A percentile compares a stretch with the other conserved stretches of the same genome.
Evolutionary conservation across 2,113 vertebrate species (phyloP).

Genomic region (Candoia aspera): DNA sequence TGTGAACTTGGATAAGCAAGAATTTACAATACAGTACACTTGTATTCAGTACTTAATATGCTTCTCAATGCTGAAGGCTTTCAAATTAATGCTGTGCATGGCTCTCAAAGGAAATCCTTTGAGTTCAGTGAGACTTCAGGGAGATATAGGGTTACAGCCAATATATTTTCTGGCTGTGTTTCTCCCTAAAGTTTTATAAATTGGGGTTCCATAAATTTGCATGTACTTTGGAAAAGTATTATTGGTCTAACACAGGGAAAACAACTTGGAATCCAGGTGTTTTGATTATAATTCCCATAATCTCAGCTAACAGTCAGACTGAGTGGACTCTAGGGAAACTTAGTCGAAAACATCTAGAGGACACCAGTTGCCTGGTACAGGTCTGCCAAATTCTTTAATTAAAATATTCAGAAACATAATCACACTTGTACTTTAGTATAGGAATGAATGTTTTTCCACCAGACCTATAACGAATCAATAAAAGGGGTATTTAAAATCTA

Average conservation of each 20-base stretch:
- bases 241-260: too few relatives aligned
- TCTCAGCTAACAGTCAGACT: background rate
- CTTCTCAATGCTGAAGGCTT: slow-evolving; percentile 43
- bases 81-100: background rate
- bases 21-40: background rate
- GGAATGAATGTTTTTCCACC: background rate
- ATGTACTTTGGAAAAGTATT: background rate
- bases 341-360: background rate
- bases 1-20: background rate
- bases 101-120: background rate
- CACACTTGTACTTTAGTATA: background rate
- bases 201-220: background rate
- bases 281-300: background rate
- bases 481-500: slow-evolving; percentile 53
- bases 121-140: background rate
- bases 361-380: background rate
- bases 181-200: slow-evolving; percentile 9
- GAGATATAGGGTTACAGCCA: background rate
- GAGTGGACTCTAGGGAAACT: background rate
- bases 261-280: background rate
- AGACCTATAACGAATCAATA: background rate
- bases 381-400: background rate
- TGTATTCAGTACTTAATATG: slow-evolving; percentile 14
- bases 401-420: background rate
- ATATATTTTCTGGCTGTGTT: slow-evolving; percentile 21